Base-by-base conservation (phyloP, 2,113 vertebrate species). In the Alexandromys fortis region DNA sequence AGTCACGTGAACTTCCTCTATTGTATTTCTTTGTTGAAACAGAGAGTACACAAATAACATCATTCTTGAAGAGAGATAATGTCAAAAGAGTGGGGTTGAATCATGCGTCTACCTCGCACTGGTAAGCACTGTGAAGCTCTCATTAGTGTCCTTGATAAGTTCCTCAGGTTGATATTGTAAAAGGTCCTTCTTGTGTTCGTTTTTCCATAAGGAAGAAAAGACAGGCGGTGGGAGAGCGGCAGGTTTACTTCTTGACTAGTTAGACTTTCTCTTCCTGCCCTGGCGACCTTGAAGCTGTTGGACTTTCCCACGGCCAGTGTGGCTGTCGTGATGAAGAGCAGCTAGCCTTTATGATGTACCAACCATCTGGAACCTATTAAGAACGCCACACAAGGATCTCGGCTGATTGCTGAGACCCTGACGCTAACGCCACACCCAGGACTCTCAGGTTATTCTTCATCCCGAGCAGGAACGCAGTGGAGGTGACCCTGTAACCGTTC, bases 11-110 rank as follows among this genome's bases (percentile, higher is more conserved):
- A 83, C 3, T 63, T 49, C 13, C 55, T 38, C 16, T 22, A 12
- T 91, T 96, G 67, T 35, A 55, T 92, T 86, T 89, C 17, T 79
- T 68, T 68, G 68, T 33, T 88, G 38, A 81, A 94, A 89, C 16
- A 63, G 22, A 49, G 9, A 92, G 14, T 28, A 19, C 68, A 75
- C 47, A 85, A 81, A 89, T 45, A 67, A 0, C 5, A 78, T 26
- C 9, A 14, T 91, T 68, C 38, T 86, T 93, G 1, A 26, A 42
- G 73, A 61, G 5, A 63, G 5, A 92, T 79, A 67, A 76, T 24
- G 0, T 14, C 8, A 28, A 33, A 58, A 86, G 4, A n/a, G 14
- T 52, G 19, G 9, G 1, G 2, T 3, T 7, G 28, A 35, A 6
- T 49, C 42, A 70, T 17, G 45, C 28, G 2, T 1, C 21, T 12